Evolutionary conservation across 2,797 vertebrate genomes (phyloP).

Genomic region (Molossus molossus): DNA sequence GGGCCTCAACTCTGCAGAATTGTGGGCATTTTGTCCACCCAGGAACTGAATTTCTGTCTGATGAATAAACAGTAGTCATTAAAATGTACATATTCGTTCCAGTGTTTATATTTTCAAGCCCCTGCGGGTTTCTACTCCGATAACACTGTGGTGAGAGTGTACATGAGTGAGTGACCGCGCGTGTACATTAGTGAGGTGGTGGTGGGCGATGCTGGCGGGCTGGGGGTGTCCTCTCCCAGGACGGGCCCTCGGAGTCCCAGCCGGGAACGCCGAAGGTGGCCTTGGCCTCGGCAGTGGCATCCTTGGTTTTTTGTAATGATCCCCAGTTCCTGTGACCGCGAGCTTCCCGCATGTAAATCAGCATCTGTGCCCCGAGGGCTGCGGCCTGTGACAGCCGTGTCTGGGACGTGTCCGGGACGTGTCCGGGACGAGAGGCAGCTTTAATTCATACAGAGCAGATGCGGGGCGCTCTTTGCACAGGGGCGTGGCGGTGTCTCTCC

Average conservation of each 20-base stretch:
- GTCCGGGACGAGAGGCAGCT: accelerated
- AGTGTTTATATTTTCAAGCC: neutral
- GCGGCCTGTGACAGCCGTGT: accelerated
- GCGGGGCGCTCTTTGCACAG: accelerated
- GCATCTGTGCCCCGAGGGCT: accelerated
- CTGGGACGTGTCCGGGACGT: accelerated
- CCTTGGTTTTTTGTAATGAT: neutral
- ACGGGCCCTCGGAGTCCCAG: no score
- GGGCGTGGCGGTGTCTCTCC: neutral
- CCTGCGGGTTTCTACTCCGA: accelerated
- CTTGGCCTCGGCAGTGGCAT: accelerated
- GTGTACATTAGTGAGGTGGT: no score
- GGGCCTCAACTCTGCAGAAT: neutral
- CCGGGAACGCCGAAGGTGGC: accelerated
- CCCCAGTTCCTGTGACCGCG: accelerated
- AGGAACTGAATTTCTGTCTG: neutral
- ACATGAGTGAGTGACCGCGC: accelerated
- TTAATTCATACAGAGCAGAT: accelerated
- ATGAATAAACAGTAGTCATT: neutral
- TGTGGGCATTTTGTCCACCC: accelerated
- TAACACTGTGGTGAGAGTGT: neutral
- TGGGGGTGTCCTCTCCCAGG: neutral
- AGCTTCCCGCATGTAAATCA: neutral
- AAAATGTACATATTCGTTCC: no score
- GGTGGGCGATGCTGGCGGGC: accelerated